Percentiles rank a stretch among this genome's conserved stretches.
Evolutionary conservation across 2,888 invertebrate genomes (phyloP).

Genomic region (Subacronicta megacephala): DNA sequence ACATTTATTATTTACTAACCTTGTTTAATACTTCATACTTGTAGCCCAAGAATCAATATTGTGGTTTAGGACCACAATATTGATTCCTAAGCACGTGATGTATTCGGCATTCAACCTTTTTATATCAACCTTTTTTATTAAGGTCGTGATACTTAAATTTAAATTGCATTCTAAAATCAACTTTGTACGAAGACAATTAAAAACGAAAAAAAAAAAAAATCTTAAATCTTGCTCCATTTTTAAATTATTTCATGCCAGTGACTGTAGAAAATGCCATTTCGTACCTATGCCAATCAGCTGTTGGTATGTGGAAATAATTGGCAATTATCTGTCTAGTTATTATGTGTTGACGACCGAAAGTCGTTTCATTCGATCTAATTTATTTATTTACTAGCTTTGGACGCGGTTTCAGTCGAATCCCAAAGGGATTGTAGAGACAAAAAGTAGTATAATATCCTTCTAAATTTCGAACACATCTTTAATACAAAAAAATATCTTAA

Average conservation of each 20-base stretch:
- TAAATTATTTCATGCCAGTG: slow-evolving; percentile 25
- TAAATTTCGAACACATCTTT: no score
- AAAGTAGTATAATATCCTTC: no score
- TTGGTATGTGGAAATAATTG: slow-evolving; percentile 18
- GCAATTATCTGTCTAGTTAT: slow-evolving; percentile 29
- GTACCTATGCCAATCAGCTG: slow-evolving; percentile 15
- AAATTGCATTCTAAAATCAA: slow-evolving; percentile 6
- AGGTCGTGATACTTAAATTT: background rate
- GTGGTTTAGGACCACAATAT: no score
- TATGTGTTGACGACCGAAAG: slow-evolving; percentile 30
- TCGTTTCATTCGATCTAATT: slow-evolving; percentile 10
- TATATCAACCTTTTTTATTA: background rate
- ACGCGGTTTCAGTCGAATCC: no score
- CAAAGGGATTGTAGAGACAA: no score
- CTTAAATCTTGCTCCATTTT: slow-evolving; percentile 36
- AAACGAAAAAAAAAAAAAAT: slow-evolving; percentile 37
- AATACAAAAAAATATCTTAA: no score
- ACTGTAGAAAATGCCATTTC: slow-evolving; percentile 28
- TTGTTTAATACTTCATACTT: no score
- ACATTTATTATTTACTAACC: no score
- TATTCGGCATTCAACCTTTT: background rate
- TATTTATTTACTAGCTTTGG: no score
- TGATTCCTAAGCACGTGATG: no score
- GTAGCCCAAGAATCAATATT: no score
- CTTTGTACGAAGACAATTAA: slow-evolving; percentile 35